These are phyloP conservation scores for Torymus auratus DNA, from an alignment of 2,888 invertebrate genomes.

Conservation along the genomic window DNA sequence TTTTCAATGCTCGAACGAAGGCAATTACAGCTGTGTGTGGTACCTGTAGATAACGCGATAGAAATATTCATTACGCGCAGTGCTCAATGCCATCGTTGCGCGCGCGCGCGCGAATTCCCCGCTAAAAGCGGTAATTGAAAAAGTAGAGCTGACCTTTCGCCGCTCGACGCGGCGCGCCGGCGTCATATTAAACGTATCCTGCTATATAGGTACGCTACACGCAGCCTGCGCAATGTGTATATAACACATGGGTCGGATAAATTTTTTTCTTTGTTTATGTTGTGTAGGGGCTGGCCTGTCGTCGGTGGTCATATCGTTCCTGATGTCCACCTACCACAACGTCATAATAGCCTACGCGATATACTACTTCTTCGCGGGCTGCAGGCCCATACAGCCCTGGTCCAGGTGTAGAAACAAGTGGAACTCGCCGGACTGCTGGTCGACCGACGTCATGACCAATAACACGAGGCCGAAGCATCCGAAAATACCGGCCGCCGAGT, in stretches of 20 bases:
- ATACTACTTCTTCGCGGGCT: conserved; percentile 94
- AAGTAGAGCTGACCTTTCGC: conserved; percentile 22
- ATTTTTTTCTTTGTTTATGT: conserved; percentile 7
- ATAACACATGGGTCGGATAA: too few relatives aligned
- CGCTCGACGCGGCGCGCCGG: background rate
- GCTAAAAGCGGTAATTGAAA: conserved; percentile 25
- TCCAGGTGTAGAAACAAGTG: conserved; percentile 88
- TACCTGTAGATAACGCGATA: too few relatives aligned
- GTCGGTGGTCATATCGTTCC: conserved; percentile 94
- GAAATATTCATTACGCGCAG: too few relatives aligned
- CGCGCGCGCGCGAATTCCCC: conserved; percentile 18
- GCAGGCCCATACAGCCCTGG: conserved; percentile 93
- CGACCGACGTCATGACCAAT: conserved; percentile 78
- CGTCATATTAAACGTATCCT: too few relatives aligned
- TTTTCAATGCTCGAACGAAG: too few relatives aligned
- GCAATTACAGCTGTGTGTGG: too few relatives aligned
- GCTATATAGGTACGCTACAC: too few relatives aligned
- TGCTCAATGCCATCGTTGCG: background rate
- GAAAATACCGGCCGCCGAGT: conserved; percentile 93
- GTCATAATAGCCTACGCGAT: conserved; percentile 96
- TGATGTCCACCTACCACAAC: conserved; percentile 97
- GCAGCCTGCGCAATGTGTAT: too few relatives aligned
- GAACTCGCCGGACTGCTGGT: conserved; percentile 92
- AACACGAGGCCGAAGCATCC: conserved; percentile 84
- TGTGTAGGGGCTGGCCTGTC: conserved; percentile 91